Base-by-base conservation (phyloP, 2,888 invertebrate genomes). In the Selenia dentaria region DNA sequence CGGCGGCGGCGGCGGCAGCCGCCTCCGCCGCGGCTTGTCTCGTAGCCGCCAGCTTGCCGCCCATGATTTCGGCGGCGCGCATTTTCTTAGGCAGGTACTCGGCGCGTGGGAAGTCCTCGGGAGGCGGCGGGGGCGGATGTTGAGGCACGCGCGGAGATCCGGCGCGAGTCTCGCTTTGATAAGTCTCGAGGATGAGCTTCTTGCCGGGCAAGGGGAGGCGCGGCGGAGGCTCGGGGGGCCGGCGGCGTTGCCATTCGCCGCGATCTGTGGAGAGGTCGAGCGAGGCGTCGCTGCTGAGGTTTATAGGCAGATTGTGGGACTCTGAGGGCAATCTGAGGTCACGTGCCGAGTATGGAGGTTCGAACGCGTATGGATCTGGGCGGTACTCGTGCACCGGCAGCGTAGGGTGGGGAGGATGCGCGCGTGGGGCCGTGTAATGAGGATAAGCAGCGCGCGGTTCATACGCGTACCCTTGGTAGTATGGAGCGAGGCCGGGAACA, bases 21-120 rank as follows among this genome's bases (percentile, higher is more conserved):
- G 67, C 53, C 64, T 73, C 69, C 12, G 57, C 53, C 32, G 72
- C 69, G 34, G 73, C 69, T 24, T 62, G 70, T 26, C 79, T 74
- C 39, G 80, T 65, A 43, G 79, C 76, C 16, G 83, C 78, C 31
- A 83, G 64, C 66, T 90, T 90, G 40, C 89, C 90, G 55, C 88
- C 83, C 54, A 88, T 70, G 58, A 83, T 90, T 62, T 91, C 91
- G 39, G 91, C 86, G 51, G 91, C 91, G 41, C 91, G 74, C 91
- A 91, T 91, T 67, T 91, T 91, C 62, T 91, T 91, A 22, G 91
- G 91, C 51, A 91, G 72, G 71, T 91, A 91, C 61, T 88, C 84
- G 37, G 79, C 60, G 51, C 77, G 74, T 42, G 83, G 76, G 58
- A 79, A 77, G 10, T 79, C 79, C 10, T 77, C 80, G 35, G 70